Percentiles rank a stretch among this genome's conserved stretches.
These are phyloP conservation scores for Varecia variegata DNA, from an alignment of 2,797 vertebrate genomes.

Conservation along the genomic window DNA sequence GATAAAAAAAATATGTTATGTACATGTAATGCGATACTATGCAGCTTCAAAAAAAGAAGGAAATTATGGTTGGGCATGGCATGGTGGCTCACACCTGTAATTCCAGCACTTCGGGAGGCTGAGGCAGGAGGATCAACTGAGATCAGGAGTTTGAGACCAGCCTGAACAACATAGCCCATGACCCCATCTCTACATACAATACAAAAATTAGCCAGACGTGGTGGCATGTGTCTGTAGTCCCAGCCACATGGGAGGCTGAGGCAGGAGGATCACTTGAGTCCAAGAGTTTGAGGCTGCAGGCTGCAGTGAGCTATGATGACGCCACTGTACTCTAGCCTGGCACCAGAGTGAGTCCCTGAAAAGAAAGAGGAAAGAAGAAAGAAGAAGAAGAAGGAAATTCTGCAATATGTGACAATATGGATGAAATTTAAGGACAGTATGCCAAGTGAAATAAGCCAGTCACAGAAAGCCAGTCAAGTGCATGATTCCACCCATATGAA, in stretches of 20 bases:
- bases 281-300: neutral
- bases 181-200: neutral
- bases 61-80: neutral
- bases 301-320: neutral
- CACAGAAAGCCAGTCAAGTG: neutral
- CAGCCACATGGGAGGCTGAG: neutral
- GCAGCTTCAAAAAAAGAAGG: neutral
- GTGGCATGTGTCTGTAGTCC: neutral
- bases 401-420: neutral
- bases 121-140: neutral
- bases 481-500: neutral
- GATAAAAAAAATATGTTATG: neutral
- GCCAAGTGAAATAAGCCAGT: neutral
- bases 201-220: neutral
- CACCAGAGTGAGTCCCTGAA: neutral
- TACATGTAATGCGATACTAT: neutral
- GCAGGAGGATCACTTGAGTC: neutral
- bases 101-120: neutral
- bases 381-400: neutral
- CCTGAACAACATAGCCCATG: neutral
- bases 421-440: neutral
- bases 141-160: neutral
- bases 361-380: too few species aligned
- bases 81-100: neutral
- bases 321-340: neutral